Conservation (phyloP, 2,113 vertebrate species). For the Puntigrus tetrazona region DNA sequence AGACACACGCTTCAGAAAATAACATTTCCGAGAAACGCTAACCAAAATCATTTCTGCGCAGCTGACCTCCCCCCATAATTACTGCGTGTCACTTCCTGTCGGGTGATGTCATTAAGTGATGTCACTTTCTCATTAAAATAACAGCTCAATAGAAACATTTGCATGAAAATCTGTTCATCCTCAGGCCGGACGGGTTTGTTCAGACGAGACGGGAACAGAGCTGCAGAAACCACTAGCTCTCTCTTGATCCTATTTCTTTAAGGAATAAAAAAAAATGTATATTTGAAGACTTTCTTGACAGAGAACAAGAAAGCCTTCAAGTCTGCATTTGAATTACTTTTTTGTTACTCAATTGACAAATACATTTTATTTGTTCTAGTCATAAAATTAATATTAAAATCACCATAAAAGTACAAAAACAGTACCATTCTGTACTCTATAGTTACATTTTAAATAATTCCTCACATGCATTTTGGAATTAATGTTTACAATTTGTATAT, state of each 20-base stretch:
- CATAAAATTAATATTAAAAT: background rate
- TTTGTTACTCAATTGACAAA: background rate
- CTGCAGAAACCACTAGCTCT: background rate
- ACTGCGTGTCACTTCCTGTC: conserved; percentile 5
- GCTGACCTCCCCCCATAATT: background rate
- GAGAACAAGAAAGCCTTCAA: too few relatives aligned
- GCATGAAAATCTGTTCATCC: background rate
- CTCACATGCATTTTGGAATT: background rate
- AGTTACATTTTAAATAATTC: background rate
- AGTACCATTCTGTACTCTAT: background rate
- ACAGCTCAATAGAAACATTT: background rate
- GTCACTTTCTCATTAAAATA: background rate
- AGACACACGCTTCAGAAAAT: background rate
- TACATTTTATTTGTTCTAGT: background rate
- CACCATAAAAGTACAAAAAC: background rate
- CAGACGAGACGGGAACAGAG: background rate
- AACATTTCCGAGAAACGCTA: background rate
- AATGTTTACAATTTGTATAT: background rate
- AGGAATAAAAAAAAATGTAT: background rate
- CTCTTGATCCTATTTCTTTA: background rate
- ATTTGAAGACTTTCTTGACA: background rate
- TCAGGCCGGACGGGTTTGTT: background rate
- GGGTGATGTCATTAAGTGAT: background rate
- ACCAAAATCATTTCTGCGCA: background rate
- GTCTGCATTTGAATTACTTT: background rate